These are phyloP conservation scores for Cynodonichthys magdalenae DNA, from an alignment of 2,797 vertebrate species.

Conservation along the genomic window DNA sequence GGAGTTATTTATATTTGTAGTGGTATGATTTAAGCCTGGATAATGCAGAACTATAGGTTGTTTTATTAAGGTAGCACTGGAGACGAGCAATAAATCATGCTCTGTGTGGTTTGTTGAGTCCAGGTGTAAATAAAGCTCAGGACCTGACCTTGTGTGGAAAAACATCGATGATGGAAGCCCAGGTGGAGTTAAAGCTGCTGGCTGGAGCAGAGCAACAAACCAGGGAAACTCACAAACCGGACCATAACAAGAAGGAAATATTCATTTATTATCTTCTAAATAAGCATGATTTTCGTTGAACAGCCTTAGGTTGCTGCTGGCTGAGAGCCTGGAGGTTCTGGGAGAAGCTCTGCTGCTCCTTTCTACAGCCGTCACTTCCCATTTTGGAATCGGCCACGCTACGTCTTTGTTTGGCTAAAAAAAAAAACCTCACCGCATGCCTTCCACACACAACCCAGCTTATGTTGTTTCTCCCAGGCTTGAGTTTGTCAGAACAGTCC, in stretches of 20 bases:
- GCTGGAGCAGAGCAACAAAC: slow-evolving; percentile 11
- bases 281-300: slow-evolving; percentile 21
- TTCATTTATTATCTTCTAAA: slow-evolving; percentile 22
- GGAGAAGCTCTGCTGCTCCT: background rate
- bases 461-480: slow-evolving; percentile 23
- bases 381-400: slow-evolving; percentile 38
- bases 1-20: background rate
- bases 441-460: slow-evolving; percentile 45
- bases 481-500: slow-evolving; percentile 37
- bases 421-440: slow-evolving; percentile 18
- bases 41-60: background rate
- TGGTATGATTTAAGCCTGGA: background rate
- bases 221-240: slow-evolving; percentile 8
- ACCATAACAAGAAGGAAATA: slow-evolving; percentile 25
- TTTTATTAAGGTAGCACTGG: background rate
- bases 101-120: slow-evolving; percentile 35
- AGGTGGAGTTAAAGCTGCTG: slow-evolving; percentile 11
- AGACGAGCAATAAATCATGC: slow-evolving; percentile 17
- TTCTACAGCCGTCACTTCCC: slow-evolving; percentile 40
- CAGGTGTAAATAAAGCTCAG: slow-evolving; percentile 39
- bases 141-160: slow-evolving; percentile 21
- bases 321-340: background rate
- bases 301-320: slow-evolving; percentile 9
- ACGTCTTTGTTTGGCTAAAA: slow-evolving; percentile 44
- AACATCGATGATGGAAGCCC: slow-evolving; percentile 25